Percentiles rank a stretch among this genome's conserved stretches.
Conservation (phyloP, 2,888 invertebrate species). For the Tanypteryx hageni region DNA sequence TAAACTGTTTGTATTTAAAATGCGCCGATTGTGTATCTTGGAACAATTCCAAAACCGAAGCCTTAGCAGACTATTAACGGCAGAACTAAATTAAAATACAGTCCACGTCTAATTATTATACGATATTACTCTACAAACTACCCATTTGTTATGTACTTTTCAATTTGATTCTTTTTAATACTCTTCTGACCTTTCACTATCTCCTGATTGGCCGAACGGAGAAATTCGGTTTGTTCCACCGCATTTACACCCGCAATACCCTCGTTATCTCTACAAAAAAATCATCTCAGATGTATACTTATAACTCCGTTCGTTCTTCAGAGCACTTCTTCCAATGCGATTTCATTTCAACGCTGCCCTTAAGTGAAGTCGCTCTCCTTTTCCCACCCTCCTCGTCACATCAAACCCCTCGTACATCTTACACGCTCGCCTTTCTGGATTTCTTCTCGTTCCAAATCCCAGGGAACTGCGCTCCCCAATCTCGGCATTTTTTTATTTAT, state of each 20-base stretch:
- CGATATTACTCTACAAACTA: too few species aligned
- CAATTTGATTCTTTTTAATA: background rate
- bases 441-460: background rate
- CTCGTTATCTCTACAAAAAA: background rate
- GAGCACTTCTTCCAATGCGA: background rate
- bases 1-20: too few species aligned
- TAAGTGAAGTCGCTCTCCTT: background rate
- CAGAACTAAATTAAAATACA: too few species aligned
- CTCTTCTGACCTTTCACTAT: background rate
- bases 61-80: too few species aligned
- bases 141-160: background rate
- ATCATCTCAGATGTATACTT: background rate
- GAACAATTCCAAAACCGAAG: too few species aligned
- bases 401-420: too few species aligned
- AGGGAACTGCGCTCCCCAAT: background rate
- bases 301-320: background rate
- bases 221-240: background rate
- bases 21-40: too few species aligned
- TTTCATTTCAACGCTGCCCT: background rate
- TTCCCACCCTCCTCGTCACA: background rate
- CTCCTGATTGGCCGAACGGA: background rate
- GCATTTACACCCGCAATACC: slow-evolving; percentile 11
- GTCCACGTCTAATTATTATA: too few species aligned
- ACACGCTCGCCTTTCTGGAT: background rate
- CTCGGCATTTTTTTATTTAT: background rate